These are phyloP conservation scores for Thalpophila matura DNA, from an alignment of 2,888 invertebrate genomes.

Conservation along the genomic window DNA sequence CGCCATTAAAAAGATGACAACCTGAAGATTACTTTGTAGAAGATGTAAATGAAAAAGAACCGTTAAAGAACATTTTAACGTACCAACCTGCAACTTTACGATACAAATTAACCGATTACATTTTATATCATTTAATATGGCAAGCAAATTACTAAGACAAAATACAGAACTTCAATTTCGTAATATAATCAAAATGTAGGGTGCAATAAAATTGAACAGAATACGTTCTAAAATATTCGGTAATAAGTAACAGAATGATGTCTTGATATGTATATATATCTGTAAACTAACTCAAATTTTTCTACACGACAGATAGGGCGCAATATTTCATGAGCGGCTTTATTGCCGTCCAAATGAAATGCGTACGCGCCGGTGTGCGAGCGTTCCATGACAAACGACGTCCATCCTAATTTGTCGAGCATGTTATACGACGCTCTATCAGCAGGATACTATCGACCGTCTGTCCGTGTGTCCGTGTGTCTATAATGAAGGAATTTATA, in stretches of 20 bases:
- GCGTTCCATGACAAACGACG: slow-evolving; percentile 81
- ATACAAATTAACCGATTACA: slow-evolving; percentile 49
- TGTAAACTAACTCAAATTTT: slow-evolving; percentile 31
- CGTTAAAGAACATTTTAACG: slow-evolving; percentile 33
- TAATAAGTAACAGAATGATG: slow-evolving; percentile 4
- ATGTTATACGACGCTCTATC: slow-evolving; percentile 75
- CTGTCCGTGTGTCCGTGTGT: slow-evolving; percentile 44
- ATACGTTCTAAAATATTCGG: not conserved
- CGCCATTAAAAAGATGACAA: slow-evolving; percentile 68
- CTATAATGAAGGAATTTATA: slow-evolving; percentile 73
- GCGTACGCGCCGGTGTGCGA: slow-evolving; percentile 61
- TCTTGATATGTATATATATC: slow-evolving; percentile 15
- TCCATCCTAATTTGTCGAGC: slow-evolving; percentile 83
- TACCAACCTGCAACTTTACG: slow-evolving; percentile 32
- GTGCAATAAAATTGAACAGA: not conserved
- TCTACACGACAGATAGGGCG: slow-evolving; percentile 56
- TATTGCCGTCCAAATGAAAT: slow-evolving; percentile 75
- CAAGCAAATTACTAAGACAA: not conserved
- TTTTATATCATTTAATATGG: slow-evolving; percentile 30
- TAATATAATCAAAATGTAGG: not conserved
- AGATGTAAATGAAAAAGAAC: slow-evolving; percentile 45
- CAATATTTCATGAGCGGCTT: slow-evolving; percentile 74
- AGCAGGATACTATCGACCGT: slow-evolving; percentile 76
- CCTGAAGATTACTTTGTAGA: slow-evolving; percentile 54
- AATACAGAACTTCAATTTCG: not conserved